Base-by-base conservation (phyloP, 1,140 invertebrate genomes). In the Papilio polyxenes region DNA sequence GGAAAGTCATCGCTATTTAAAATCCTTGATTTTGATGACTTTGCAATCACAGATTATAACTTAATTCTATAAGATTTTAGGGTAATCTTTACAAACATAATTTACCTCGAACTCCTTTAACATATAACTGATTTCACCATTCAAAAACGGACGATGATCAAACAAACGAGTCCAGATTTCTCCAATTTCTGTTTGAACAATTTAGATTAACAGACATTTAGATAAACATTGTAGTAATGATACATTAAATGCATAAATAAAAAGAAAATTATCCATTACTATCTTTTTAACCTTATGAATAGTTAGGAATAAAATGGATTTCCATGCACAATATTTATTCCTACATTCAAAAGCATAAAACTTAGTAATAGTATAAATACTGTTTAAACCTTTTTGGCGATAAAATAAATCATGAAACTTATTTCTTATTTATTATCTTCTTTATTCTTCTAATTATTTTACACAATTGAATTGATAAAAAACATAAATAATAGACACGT, bases 151-250 rank as follows among this genome's bases (percentile, higher is more conserved):
- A 81, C 96, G 95, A 89, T 98, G 97, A 92, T 98, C 97, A 95
- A 98, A 98, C 82, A 98, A 94, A 91, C 97, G 95, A 85, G 95
- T 96, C 96, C 97, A 98, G 93, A 98, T 96, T 93, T 97, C 97
- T 82, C 96, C 96, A 87, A 96, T 96, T 95, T 98, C 98, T 98
- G 86, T 84, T 90, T 86, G 37, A 82, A 80, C 80, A 82, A 49
- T 69, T 76, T 56, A 49, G 31, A 78, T 75, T 81, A 31, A 31
- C 23, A 31, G 23, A 31, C 23, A 31, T 31, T 31, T 31, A 31
- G 23, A 31, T 31, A 84, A 62, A 3, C 56, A 59, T 77, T 31
- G 56, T 40, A 81, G 15, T 15, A 44, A 75, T 17, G 72, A 4
- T 37, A 75, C 40, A 15, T 75, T 44, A 49, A 75, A 6, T 31